A percentile compares a stretch with the other conserved stretches of the same genome.
Conservation (phyloP, 2,797 vertebrate species). For the Cetoscarus ocellatus region DNA sequence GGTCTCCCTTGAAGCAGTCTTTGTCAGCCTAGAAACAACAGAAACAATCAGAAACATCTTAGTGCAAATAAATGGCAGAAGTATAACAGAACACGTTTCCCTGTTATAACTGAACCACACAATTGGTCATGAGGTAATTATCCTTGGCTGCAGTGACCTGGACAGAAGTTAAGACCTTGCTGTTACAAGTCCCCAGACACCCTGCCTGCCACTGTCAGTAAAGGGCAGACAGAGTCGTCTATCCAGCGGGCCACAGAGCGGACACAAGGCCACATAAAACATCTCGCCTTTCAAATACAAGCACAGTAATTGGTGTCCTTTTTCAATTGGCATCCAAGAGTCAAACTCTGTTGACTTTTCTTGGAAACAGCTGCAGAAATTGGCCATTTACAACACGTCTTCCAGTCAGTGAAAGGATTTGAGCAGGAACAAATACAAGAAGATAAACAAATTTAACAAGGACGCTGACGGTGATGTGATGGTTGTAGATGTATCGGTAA, state of each 20-base stretch:
- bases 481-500: slow-evolving; percentile 53
- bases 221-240: slow-evolving; percentile 66
- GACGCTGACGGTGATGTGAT: slow-evolving; percentile 30
- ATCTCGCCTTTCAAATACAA: slow-evolving; percentile 74
- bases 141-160: slow-evolving; percentile 61
- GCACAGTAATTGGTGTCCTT: slow-evolving; percentile 66
- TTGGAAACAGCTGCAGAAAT: slow-evolving; percentile 77
- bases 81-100: slow-evolving; percentile 12
- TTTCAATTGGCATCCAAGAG: slow-evolving; percentile 72
- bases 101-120: slow-evolving; percentile 33
- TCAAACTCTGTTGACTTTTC: slow-evolving; percentile 76
- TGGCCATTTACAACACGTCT: slow-evolving; percentile 46
- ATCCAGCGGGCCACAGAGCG: slow-evolving; percentile 44
- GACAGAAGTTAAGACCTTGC: slow-evolving; percentile 40
- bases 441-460: slow-evolving; percentile 35
- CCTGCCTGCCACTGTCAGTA: slow-evolving; percentile 61
- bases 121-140: slow-evolving; percentile 57
- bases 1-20: slow-evolving; percentile 76
- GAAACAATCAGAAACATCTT: slow-evolving; percentile 23
- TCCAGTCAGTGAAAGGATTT: slow-evolving; percentile 36
- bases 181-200: slow-evolving; percentile 64
- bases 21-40: slow-evolving; percentile 65
- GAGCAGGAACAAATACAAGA: slow-evolving; percentile 23
- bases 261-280: slow-evolving; percentile 56
- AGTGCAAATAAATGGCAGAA: neutral